Conservation (phyloP, 2,888 invertebrate genomes). For the Osedax frankpressi region DNA sequence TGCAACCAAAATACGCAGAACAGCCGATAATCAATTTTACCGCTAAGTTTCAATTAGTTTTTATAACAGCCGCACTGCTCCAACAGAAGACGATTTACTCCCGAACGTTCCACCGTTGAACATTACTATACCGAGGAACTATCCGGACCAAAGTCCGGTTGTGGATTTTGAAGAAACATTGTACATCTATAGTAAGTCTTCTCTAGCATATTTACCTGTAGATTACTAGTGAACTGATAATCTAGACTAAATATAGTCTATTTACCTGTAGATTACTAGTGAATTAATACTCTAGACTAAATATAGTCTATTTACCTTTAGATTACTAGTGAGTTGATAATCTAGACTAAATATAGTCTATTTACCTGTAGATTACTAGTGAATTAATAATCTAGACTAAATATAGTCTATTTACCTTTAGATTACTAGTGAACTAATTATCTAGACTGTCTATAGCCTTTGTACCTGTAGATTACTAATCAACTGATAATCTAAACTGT, state of each 20-base stretch:
- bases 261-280: neutral
- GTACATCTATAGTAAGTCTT: neutral
- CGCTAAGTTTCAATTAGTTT: too few species aligned
- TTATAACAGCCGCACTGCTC: too few species aligned
- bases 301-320: neutral
- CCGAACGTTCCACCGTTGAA: neutral
- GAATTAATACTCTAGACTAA: neutral
- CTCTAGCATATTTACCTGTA: neutral
- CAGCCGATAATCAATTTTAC: too few species aligned
- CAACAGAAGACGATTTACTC: neutral
- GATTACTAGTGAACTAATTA: neutral
- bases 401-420: neutral
- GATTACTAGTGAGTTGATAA: neutral
- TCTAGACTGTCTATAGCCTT: too few species aligned
- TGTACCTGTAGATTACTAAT: too few species aligned
- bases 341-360: neutral
- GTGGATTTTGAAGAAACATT: neutral
- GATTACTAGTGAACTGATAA: neutral
- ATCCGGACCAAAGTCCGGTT: neutral
- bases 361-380: neutral
- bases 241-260: neutral
- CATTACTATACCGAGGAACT: neutral
- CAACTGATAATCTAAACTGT: too few species aligned
- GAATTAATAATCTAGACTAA: neutral
- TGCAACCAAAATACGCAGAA: neutral